phyloP scores from a whole-genome alignment of 2,797 vertebrate genomes.

The Muraenolepis orangiensis region DNA sequence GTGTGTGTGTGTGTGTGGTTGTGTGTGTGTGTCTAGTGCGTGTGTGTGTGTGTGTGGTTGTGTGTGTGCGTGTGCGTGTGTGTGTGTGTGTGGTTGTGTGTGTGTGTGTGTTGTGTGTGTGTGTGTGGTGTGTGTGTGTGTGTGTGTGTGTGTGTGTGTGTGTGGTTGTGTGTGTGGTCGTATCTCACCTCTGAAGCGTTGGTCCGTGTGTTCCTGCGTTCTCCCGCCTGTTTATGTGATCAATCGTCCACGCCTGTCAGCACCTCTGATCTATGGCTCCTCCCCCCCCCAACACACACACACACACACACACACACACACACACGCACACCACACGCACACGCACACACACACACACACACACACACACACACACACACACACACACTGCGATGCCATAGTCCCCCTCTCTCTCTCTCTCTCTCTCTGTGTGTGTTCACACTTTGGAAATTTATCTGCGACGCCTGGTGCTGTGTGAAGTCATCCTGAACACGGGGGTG shows the following conservation, averaged over 20 bases:
- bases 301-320: no score
- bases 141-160: background rate
- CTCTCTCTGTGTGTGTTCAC: background rate
- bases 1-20: background rate
- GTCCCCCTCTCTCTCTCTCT: background rate
- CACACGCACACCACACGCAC: no score
- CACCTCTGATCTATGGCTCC: constrained; percentile 33
- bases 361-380: no score
- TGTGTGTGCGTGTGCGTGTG: background rate
- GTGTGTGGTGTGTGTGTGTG: background rate
- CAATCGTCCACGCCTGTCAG: constrained; percentile 44
- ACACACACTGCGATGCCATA: background rate
- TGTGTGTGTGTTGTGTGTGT: background rate
- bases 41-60: background rate
- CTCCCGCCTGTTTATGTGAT: constrained; percentile 25
- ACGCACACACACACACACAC: no score
- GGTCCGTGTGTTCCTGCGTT: constrained; percentile 1
- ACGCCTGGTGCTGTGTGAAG: background rate
- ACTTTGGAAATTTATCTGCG: background rate
- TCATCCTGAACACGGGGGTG: background rate
- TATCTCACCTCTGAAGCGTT: background rate
- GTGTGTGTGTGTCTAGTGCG: background rate
- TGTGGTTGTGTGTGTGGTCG: background rate
- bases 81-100: no score
- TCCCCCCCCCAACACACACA: no score